These are phyloP conservation scores for Brachypteracias leptosomus DNA, from an alignment of 2,113 vertebrate genomes.

Conservation along the genomic window DNA sequence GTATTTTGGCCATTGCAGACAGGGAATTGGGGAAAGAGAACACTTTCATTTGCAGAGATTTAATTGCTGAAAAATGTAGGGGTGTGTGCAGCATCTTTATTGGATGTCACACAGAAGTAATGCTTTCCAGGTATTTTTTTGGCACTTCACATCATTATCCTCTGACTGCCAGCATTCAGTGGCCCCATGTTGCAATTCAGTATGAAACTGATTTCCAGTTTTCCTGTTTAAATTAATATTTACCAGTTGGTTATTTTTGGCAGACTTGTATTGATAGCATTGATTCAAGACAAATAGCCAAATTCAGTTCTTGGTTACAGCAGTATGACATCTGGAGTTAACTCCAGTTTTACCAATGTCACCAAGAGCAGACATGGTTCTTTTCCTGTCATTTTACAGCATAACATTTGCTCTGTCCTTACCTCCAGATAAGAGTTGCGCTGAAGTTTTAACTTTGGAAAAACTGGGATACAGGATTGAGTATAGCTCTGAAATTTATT, in stretches of 20 bases:
- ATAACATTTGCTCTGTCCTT: neutral
- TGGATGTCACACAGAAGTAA: conserved; percentile 43
- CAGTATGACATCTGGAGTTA: conserved; percentile 15
- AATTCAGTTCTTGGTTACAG: conserved; percentile 25
- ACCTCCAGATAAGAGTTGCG: neutral
- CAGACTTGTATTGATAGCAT: conserved; percentile 49
- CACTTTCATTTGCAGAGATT: conserved; percentile 47
- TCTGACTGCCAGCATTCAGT: conserved; percentile 57
- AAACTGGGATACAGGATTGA: neutral
- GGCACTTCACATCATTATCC: neutral
- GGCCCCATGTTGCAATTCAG: conserved; percentile 52
- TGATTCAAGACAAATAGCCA: conserved; percentile 43
- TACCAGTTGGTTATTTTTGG: conserved; percentile 63
- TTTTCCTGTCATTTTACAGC: neutral
- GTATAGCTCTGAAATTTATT: neutral
- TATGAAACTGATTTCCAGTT: conserved; percentile 44
- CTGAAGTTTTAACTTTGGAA: neutral
- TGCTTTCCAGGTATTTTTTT: conserved; percentile 63
- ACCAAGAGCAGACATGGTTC: neutral
- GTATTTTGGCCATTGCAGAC: conserved; percentile 26
- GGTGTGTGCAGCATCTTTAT: conserved; percentile 32
- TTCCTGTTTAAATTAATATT: conserved; percentile 69
- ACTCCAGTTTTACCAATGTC: neutral
- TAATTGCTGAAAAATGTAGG: conserved; percentile 60
- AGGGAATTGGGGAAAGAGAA: conserved; percentile 22